These are phyloP conservation scores for Melierax canorus DNA, from an alignment of 2,113 vertebrate species.

Conservation along the genomic window DNA sequence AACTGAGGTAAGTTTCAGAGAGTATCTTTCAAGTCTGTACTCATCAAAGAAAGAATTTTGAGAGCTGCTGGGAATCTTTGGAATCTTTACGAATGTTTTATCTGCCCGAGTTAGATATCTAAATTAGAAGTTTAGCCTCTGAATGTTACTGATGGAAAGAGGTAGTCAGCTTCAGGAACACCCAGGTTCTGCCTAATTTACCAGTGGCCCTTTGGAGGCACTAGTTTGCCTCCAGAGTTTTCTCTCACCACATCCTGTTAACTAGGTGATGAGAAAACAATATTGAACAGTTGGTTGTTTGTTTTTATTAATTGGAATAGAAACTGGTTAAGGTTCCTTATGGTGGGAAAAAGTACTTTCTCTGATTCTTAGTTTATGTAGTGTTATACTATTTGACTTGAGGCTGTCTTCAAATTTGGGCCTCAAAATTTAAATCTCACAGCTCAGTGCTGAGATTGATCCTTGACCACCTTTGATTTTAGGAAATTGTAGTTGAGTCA, in stretches of 20 bases:
- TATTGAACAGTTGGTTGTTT: not conserved
- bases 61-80: not conserved
- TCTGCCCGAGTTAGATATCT: not conserved
- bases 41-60: not conserved
- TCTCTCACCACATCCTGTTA: not conserved
- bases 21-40: not conserved
- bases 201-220: not conserved
- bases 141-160: not conserved
- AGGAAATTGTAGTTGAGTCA: not conserved
- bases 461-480: not conserved
- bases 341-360: not conserved
- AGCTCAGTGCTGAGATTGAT: not conserved
- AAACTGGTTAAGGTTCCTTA: not conserved
- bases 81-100: not conserved
- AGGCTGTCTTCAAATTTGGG: not conserved
- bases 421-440: not conserved
- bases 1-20: slow-evolving; percentile 82
- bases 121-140: not conserved
- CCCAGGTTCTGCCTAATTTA: not conserved
- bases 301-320: not conserved
- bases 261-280: not conserved
- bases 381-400: not conserved
- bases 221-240: not conserved
- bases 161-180: not conserved
- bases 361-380: not conserved